Base-by-base conservation (phyloP, 2,888 invertebrate genomes). In the Oxystoma pomonae region DNA sequence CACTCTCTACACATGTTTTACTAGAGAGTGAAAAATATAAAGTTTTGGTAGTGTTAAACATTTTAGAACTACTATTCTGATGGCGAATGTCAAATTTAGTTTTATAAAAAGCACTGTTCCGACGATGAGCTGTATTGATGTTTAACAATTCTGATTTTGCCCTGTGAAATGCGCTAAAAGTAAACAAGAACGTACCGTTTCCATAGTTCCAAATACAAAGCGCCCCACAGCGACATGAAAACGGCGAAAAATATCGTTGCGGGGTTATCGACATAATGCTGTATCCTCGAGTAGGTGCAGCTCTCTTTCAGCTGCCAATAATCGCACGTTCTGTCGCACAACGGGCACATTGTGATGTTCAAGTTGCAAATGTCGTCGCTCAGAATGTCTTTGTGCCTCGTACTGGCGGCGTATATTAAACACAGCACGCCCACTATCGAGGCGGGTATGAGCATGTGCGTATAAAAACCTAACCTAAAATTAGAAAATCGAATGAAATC, bases 161-260 rank as follows among this genome's bases (percentile, higher is more conserved):
- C n/a, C n/a, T n/a, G n/a, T n/a, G n/a, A n/a, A n/a, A n/a, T n/a
- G n/a, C n/a, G n/a, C n/a, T n/a, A n/a, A n/a, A n/a, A n/a, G n/a
- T n/a, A n/a, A n/a, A n/a, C n/a, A n/a, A n/a, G n/a, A n/a, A n/a
- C 62, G 63, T 64, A 71, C 70, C 92, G 82, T 76, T 91, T 92
- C 94, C 94, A 94, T 66, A 92, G 81, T 78, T 94, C 93, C 72
- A 92, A 81, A 80, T 92, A 94, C 53, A 90, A 76, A 1, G 90
- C 85, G 67, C 89, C 85, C 94, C 94, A 94, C 65, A 94, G 83
- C 1, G 91, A 88, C 91, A 94, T 92, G 72, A 92, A 86, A 59
- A 89, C 83, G 1, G 92, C 90, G 79, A 93, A 93, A 67, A 87
- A 83, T 51, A 92, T 86, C 0, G 92, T 92, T 57, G 88, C 85